Evolutionary conservation across 2,113 vertebrate genomes (phyloP).

Genomic region (Corvus cornix): DNA sequence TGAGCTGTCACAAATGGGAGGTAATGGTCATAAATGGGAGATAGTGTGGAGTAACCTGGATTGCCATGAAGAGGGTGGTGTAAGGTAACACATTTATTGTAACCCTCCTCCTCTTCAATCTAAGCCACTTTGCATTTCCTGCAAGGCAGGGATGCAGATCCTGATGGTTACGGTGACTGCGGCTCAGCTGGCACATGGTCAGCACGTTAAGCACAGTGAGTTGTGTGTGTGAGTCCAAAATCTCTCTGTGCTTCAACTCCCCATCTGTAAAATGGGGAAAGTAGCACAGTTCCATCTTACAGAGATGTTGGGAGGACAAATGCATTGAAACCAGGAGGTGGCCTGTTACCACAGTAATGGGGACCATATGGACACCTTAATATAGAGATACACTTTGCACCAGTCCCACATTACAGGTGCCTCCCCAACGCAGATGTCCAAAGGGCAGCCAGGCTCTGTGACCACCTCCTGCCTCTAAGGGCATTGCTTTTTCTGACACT

Average conservation of each 20-base stretch:
- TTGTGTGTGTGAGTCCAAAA: constrained; percentile 23
- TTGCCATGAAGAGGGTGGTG: neutral
- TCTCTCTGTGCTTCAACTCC: constrained; percentile 24
- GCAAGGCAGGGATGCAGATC: constrained; percentile 24
- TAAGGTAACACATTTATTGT: neutral
- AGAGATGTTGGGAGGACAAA: constrained; percentile 67
- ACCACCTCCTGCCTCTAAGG: constrained; percentile 41
- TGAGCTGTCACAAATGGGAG: neutral
- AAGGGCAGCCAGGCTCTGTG: constrained; percentile 60
- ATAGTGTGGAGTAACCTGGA: neutral
- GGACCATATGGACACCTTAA: constrained; percentile 67
- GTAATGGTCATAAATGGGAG: neutral
- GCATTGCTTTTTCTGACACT: constrained; percentile 14
- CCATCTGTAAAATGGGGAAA: constrained; percentile 49
- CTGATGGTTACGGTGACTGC: neutral
- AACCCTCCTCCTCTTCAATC: neutral
- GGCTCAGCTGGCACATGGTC: constrained; percentile 11
- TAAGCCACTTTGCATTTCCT: neutral
- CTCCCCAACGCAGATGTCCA: constrained; percentile 57
- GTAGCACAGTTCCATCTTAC: constrained; percentile 45
- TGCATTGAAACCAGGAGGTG: constrained; percentile 65
- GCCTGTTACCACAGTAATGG: constrained; percentile 69
- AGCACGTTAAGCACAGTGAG: constrained; percentile 32
- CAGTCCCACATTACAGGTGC: constrained; percentile 62
- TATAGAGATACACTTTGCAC: constrained; percentile 63